These are phyloP conservation scores for Mus pahari DNA, from an alignment of 2,113 vertebrate species.

Conservation along the genomic window DNA sequence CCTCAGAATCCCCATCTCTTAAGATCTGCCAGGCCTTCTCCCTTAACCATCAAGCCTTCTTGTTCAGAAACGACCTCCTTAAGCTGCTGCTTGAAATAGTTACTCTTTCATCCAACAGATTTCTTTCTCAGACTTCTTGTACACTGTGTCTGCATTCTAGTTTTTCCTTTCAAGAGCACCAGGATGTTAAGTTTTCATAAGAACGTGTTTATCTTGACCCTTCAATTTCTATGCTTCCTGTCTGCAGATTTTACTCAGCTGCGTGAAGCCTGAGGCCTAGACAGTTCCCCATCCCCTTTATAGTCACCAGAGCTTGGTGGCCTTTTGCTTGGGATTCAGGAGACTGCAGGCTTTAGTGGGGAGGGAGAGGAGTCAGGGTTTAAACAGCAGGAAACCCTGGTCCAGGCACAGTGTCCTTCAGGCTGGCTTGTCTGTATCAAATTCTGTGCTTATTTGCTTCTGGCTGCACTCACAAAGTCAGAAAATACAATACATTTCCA, in stretches of 20 bases:
- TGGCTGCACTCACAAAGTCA: slow-evolving; percentile 24
- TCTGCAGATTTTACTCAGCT: not conserved
- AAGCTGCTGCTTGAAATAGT: not conserved
- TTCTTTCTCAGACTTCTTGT: not conserved
- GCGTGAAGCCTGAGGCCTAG: not conserved
- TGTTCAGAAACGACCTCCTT: not conserved
- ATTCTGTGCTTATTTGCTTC: slow-evolving; percentile 16
- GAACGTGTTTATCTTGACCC: not conserved
- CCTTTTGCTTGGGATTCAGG: not conserved
- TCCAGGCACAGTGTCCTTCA: not conserved
- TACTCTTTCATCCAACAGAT: not conserved
- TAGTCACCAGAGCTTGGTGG: not conserved
- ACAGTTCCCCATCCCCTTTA: not conserved
- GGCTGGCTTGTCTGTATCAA: slow-evolving; percentile 46
- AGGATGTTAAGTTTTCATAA: slow-evolving; percentile 29
- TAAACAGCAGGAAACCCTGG: not conserved
- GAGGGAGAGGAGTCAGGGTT: not conserved
- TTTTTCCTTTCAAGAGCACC: slow-evolving; percentile 42
- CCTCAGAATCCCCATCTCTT: not conserved
- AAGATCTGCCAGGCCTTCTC: not conserved
- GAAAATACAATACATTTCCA: slow-evolving; percentile 46
- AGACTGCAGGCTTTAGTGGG: not conserved
- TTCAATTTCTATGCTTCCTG: not conserved
- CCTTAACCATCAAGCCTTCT: not conserved
- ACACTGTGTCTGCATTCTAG: not conserved